phyloP scores from a whole-genome alignment of 2,888 invertebrate genomes.

The Drepana falcataria region DNA sequence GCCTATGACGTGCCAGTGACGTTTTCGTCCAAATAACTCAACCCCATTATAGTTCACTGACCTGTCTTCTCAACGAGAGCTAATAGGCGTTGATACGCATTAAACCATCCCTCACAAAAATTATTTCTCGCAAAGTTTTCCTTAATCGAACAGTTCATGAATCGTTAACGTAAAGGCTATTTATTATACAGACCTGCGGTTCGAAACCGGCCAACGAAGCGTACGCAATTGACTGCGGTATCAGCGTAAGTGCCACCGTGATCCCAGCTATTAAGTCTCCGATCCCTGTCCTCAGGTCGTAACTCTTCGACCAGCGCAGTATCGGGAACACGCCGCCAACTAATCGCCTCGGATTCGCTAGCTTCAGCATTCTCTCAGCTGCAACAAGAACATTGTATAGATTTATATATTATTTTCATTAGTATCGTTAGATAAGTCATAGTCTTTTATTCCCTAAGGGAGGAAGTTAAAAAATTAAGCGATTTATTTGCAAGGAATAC shows the following conservation, averaged over 20 bases:
- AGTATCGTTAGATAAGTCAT: no score
- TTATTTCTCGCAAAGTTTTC: background rate
- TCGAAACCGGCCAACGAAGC: constrained; percentile 85
- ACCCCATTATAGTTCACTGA: no score
- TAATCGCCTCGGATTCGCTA: constrained; percentile 37
- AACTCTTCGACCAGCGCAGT: constrained; percentile 77
- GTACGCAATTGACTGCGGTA: constrained; percentile 89
- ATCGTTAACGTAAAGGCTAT: background rate
- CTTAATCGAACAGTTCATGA: background rate
- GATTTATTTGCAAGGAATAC: no score
- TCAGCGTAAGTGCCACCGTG: constrained; percentile 86
- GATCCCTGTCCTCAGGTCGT: constrained; percentile 74
- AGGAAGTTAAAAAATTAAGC: no score
- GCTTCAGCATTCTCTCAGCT: constrained; percentile 38
- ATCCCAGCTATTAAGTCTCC: constrained; percentile 87
- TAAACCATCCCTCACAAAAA: no score
- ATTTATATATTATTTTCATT: background rate
- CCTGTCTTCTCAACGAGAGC: no score
- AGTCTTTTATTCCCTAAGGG: no score
- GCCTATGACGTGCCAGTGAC: no score
- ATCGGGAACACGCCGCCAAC: constrained; percentile 70
- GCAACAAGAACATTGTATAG: constrained; percentile 9
- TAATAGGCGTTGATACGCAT: no score
- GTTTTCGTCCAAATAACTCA: no score
- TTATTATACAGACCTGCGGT: constrained; percentile 77